Percentiles rank a stretch among this genome's conserved stretches.
These are phyloP conservation scores for Thermophis baileyi DNA, from an alignment of 2,113 vertebrate species.

Conservation along the genomic window DNA sequence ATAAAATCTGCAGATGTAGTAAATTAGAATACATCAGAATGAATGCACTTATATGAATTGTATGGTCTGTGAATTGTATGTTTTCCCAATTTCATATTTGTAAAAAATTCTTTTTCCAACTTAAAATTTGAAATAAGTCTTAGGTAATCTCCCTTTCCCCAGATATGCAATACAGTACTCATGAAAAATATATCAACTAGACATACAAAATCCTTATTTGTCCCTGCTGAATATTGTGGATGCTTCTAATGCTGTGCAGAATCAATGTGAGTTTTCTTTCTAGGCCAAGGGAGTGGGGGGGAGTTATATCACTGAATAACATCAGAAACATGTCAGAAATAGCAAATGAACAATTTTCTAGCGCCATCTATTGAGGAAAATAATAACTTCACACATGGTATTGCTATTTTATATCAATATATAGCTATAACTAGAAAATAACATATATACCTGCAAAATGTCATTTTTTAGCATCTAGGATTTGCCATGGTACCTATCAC, in stretches of 20 bases:
- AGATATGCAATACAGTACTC: background rate
- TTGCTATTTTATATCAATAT: background rate
- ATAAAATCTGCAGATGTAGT: background rate
- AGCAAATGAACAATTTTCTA: slow-evolving; percentile 7
- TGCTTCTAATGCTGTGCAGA: background rate
- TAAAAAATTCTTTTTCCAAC: background rate
- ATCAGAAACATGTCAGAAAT: background rate
- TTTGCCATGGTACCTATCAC: background rate
- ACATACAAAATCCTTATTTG: background rate
- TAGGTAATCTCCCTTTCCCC: background rate
- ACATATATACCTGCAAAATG: background rate
- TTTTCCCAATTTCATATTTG: background rate
- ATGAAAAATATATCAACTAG: background rate
- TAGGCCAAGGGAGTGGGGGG: fast-evolving
- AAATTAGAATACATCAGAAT: background rate
- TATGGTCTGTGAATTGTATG: background rate
- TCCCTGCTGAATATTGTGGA: background rate
- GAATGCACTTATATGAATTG: background rate
- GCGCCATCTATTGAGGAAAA: slow-evolving; percentile 51
- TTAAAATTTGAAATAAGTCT: background rate
- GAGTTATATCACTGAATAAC: background rate
- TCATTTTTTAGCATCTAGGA: background rate
- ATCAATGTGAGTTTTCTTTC: background rate
- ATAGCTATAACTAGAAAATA: background rate
- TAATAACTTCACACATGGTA: background rate